Conservation (phyloP, 2,113 vertebrate genomes). For the Leucopternis melanops region DNA sequence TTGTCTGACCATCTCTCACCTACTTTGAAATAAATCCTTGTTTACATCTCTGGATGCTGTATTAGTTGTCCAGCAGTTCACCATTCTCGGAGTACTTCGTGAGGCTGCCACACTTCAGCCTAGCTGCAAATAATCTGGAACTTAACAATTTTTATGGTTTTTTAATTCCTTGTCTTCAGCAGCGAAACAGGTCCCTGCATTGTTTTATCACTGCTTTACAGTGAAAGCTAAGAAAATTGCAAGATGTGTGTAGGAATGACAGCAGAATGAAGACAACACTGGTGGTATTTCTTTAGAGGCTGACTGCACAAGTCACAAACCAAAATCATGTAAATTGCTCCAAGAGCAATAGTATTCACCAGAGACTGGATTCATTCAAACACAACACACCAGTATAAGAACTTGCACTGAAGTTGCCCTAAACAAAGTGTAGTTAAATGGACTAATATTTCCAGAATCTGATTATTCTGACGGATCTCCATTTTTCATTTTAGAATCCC, state of each 20-base stretch:
- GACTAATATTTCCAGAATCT: neutral
- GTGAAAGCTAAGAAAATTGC: neutral
- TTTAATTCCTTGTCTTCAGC: neutral
- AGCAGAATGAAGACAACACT: neutral
- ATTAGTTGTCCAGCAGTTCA: neutral
- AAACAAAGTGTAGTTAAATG: neutral
- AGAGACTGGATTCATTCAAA: neutral
- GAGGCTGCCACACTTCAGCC: neutral
- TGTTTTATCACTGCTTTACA: neutral
- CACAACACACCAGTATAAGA: neutral
- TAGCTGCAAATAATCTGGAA: neutral
- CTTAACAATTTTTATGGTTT: neutral
- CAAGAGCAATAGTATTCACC: neutral
- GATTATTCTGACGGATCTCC: neutral
- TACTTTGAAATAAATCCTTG: neutral
- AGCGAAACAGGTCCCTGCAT: neutral
- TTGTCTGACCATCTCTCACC: neutral
- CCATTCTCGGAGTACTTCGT: neutral
- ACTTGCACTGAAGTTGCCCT: neutral
- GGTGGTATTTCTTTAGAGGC: neutral
- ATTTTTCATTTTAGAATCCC: neutral
- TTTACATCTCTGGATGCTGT: neutral
- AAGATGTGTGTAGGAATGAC: neutral
- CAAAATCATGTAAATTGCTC: neutral
- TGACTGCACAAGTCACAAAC: neutral